These are phyloP conservation scores for Oxygymnocypris stewartii DNA, from an alignment of 2,113 vertebrate genomes.

Conservation along the genomic window DNA sequence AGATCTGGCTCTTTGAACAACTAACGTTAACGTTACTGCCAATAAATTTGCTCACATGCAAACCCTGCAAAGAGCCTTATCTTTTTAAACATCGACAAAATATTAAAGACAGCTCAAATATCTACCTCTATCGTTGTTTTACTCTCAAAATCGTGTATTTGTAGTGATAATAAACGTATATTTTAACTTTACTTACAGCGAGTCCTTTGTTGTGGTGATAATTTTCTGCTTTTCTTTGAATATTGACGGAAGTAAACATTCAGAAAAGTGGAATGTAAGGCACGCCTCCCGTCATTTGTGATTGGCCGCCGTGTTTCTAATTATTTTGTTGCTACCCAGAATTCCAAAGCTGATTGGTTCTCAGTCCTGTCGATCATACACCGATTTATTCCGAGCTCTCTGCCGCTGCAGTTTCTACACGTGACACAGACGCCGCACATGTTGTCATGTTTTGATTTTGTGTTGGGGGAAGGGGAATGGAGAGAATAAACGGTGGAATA, in stretches of 20 bases:
- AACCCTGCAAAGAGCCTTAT: background rate
- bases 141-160: background rate
- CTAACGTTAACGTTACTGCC: background rate
- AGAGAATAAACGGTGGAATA: background rate
- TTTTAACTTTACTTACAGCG: constrained; percentile 40
- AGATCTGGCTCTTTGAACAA: background rate
- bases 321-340: constrained; percentile 72
- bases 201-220: constrained; percentile 56
- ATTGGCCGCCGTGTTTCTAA: constrained; percentile 65
- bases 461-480: constrained; percentile 28
- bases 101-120: constrained; percentile 9
- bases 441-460: constrained; percentile 74
- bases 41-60: background rate
- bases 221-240: constrained; percentile 48
- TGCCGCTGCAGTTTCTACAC: constrained; percentile 66
- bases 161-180: background rate
- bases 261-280: constrained; percentile 8
- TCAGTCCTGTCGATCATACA: constrained; percentile 50
- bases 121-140: background rate
- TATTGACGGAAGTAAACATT: constrained; percentile 81
- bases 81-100: constrained; percentile 3
- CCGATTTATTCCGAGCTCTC: constrained; percentile 56
- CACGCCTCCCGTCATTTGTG: constrained; percentile 54
- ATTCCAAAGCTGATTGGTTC: constrained; percentile 65
- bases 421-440: constrained; percentile 73